phyloP scores from a whole-genome alignment of 2,888 invertebrate genomes.

The Chouioia cunea region DNA sequence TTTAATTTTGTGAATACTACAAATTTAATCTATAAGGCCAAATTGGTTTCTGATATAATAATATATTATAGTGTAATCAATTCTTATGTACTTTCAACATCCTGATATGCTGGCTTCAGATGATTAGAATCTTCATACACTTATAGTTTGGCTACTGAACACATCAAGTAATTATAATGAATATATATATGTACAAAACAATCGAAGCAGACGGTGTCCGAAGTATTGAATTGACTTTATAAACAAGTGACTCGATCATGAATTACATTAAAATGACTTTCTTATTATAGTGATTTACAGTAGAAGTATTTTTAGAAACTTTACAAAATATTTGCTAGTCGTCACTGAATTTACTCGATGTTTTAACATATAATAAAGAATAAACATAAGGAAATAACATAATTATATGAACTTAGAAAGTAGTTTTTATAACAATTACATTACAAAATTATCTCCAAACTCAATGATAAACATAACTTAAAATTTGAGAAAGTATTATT shows the following conservation, averaged over 20 bases:
- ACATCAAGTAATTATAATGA: constrained; percentile 38
- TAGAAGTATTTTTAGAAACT: constrained; percentile 26
- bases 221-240: constrained; percentile 28
- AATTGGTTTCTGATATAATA: too few relatives aligned
- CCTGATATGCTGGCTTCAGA: too few relatives aligned
- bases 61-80: too few relatives aligned
- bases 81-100: too few relatives aligned
- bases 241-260: constrained; percentile 26
- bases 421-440: too few relatives aligned
- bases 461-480: too few relatives aligned
- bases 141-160: constrained; percentile 37
- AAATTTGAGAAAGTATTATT: neutral
- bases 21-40: too few relatives aligned
- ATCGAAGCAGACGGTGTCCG: constrained; percentile 48
- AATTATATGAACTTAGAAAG: too few relatives aligned
- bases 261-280: constrained; percentile 15
- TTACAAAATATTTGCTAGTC: constrained; percentile 40
- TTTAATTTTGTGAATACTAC: too few relatives aligned
- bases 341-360: constrained; percentile 42
- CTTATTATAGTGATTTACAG: constrained; percentile 24
- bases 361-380: neutral
- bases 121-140: neutral
- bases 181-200: constrained; percentile 32
- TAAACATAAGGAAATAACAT: constrained; percentile 8
- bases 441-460: too few relatives aligned